Evolutionary conservation across 2,113 vertebrate genomes (phyloP), one percentile per base, ranked within the genome.

Genomic region (Brachyhypopomus occidentalis): DNA sequence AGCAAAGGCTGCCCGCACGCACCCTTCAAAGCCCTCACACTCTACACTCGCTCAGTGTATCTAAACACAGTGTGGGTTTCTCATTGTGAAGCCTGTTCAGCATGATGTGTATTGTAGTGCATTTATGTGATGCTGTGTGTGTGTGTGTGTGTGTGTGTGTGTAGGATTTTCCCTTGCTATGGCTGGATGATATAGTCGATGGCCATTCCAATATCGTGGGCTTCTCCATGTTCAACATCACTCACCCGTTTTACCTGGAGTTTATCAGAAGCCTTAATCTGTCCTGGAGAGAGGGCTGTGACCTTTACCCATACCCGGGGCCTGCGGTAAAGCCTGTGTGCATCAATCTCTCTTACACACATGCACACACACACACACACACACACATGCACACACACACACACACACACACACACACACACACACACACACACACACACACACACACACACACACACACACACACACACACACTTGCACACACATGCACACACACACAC

Each of bases 201-300:
- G 96, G 96, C n/a, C 94, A 96, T 67, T 95, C 96, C 88, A 97
- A 96, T 82, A 94, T 97, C 19, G 88, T 97, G 81, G 96, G 96
- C 45, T 98, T 98, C 90, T 98, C 96, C 84, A 96, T 97, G 95
- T 96, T 96, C 79, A 97, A 97, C 94, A 96, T 94, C 75, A 95
- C 93, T 5, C 96, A 98, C 72, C 96, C 96, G 11, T 97, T 98
- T 92, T 98, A 96, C 83, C 89, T 95, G 52, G 96, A 97, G 91
- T 97, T 98, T 83, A 95, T 97, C 78, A 89, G 96, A 27, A 98
- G 96, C 89, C 95, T 97, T 87, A 97, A 98, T 88, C 95, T 98
- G 85, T 98, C 96, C 0, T 98, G 96, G 96, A 93, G 94, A 78
- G 96, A 98, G 87, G 96, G 95, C 75, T 98, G 96, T 80, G 95